phyloP scores from a whole-genome alignment of 2,888 invertebrate species.

The Epistrophella euchroma region DNA sequence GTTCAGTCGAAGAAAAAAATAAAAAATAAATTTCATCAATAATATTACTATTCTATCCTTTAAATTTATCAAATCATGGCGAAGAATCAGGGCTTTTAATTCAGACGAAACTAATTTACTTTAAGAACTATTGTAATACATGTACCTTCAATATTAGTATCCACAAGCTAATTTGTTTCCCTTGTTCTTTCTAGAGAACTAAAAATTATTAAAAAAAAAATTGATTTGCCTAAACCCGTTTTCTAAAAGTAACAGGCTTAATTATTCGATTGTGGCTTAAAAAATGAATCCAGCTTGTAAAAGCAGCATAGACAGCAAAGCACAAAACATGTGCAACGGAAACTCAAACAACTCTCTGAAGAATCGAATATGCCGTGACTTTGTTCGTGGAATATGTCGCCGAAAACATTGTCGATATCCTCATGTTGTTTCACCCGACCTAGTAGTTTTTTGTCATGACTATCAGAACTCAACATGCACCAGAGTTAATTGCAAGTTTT shows the following conservation, averaged over 20 bases:
- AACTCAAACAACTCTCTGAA: constrained; percentile 46
- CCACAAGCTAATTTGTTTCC: not conserved
- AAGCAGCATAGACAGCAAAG: constrained; percentile 12
- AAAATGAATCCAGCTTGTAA: constrained; percentile 52
- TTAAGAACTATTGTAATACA: not conserved
- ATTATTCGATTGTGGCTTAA: not conserved
- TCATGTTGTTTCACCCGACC: constrained; percentile 77
- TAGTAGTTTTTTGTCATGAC: constrained; percentile 86
- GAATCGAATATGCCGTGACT: constrained; percentile 85
- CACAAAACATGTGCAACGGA: constrained; percentile 23
- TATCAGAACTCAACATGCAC: constrained; percentile 90
- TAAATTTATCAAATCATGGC: too few relatives aligned
- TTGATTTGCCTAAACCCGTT: not conserved
- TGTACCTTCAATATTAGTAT: not conserved
- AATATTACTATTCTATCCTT: too few relatives aligned
- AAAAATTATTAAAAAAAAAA: not conserved
- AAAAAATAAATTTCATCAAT: too few relatives aligned
- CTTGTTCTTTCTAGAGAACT: not conserved
- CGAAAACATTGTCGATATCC: constrained; percentile 78
- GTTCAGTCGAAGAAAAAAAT: too few relatives aligned
- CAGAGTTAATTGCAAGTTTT: constrained; percentile 89
- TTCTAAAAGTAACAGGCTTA: not conserved
- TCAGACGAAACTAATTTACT: too few relatives aligned
- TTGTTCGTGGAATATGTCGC: constrained; percentile 86
- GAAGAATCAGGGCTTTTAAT: too few relatives aligned